Conservation (phyloP, 2,113 vertebrate genomes). For the Stomatorhinus ivindoensis region DNA sequence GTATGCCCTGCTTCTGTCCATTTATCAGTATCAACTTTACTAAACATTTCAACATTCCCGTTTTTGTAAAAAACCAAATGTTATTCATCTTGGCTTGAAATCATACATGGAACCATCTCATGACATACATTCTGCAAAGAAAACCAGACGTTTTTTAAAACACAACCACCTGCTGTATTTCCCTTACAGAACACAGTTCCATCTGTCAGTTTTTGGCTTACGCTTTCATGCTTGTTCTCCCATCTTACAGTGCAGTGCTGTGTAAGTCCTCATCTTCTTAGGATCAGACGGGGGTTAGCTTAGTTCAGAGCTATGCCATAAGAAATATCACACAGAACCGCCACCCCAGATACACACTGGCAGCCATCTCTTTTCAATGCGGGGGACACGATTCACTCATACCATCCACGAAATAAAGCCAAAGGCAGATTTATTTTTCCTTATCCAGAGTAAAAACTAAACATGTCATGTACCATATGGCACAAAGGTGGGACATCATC, state of each 20-base stretch:
- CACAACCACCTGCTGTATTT: not conserved
- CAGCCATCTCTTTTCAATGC: not conserved
- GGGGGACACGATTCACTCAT: not conserved
- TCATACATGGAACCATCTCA: not conserved
- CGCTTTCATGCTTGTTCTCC: not conserved
- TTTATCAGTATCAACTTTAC: not conserved
- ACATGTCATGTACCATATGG: not conserved
- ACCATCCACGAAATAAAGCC: not conserved
- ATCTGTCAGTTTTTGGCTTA: not conserved
- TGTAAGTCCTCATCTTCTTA: not conserved
- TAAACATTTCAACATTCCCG: not conserved
- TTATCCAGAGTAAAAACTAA: not conserved
- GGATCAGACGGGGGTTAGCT: not conserved
- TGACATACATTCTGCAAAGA: not conserved
- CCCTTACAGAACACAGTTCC: not conserved
- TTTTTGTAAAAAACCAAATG: not conserved
- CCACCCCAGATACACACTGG: not conserved
- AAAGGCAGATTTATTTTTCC: not conserved
- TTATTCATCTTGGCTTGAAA: not conserved
- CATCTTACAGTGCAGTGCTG: not conserved
- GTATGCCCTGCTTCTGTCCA: not conserved
- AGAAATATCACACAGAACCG: not conserved
- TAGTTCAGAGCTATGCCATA: not conserved
- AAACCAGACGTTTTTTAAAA: not conserved
- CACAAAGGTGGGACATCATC: not conserved